phyloP scores from a whole-genome alignment of 2,797 vertebrate species.

The Tinamus major region DNA sequence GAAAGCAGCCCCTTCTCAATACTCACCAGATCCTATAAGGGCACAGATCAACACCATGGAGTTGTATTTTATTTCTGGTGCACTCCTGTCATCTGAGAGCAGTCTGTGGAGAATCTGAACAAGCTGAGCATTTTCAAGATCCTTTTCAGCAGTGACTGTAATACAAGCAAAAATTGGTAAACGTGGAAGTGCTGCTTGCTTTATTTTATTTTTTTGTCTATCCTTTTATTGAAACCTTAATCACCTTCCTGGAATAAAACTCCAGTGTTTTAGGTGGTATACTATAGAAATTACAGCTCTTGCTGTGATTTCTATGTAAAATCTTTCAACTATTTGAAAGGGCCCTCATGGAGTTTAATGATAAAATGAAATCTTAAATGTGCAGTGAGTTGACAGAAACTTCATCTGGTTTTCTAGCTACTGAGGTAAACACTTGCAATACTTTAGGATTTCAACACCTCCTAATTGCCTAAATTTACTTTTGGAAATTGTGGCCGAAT shows the following conservation, averaged over 20 bases:
- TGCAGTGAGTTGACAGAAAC: neutral
- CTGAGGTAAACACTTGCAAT: neutral
- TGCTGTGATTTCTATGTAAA: neutral
- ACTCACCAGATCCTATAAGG: constrained; percentile 93
- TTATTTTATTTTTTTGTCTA: rapidly evolving
- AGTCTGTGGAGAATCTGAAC: constrained; percentile 96
- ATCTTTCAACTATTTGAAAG: neutral
- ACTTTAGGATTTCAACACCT: constrained; percentile 1
- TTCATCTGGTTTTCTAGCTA: neutral
- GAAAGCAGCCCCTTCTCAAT: neutral
- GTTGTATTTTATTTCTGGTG: constrained; percentile 98
- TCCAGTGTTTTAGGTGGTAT: neutral
- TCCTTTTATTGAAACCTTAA: neutral
- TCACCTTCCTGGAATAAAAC: neutral
- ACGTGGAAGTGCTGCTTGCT: neutral
- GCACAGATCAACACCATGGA: constrained; percentile 98
- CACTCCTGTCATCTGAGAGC: constrained; percentile 93
- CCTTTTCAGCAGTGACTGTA: constrained; percentile 92
- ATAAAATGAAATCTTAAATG: neutral
- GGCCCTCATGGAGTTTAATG: neutral
- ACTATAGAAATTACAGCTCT: neutral
- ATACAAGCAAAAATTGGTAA: constrained; percentile 38
- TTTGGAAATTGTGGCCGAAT: neutral
- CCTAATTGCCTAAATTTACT: neutral
- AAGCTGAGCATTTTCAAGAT: constrained; percentile 90